Percentiles rank a stretch among this genome's conserved stretches.
These are phyloP conservation scores for Conus betulinus DNA, from an alignment of 1,140 invertebrate genomes.

Conservation along the genomic window DNA sequence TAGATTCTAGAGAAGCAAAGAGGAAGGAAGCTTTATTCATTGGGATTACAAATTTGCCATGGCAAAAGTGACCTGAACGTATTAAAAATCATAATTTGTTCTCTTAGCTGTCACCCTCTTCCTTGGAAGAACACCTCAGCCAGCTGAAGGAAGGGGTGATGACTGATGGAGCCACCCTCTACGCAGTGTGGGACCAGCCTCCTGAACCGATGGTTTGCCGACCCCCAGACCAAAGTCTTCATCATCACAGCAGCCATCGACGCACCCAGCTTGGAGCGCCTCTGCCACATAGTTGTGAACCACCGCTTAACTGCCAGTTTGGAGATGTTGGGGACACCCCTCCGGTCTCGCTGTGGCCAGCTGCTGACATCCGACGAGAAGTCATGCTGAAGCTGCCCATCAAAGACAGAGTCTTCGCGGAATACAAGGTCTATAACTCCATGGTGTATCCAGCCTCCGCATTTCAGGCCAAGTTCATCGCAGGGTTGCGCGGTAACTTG, in stretches of 20 bases:
- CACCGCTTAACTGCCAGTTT: conserved; percentile 58
- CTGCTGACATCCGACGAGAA: conserved; percentile 58
- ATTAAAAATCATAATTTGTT: not conserved
- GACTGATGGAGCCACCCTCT: conserved; percentile 44
- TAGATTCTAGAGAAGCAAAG: too few species aligned
- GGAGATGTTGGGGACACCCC: conserved; percentile 59
- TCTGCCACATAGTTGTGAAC: conserved; percentile 59
- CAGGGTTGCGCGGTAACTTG: conserved; percentile 46
- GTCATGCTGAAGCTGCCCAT: conserved; percentile 49
- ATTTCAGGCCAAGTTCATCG: conserved; percentile 64
- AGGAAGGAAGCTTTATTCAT: too few species aligned
- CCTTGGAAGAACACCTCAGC: conserved; percentile 41
- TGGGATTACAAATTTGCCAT: too few species aligned
- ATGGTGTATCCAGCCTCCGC: conserved; percentile 59
- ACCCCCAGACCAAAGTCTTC: conserved; percentile 55
- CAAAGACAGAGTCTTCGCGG: conserved; percentile 62
- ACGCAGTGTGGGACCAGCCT: conserved; percentile 64
- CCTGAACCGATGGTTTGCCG: conserved; percentile 59
- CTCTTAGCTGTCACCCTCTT: conserved; percentile 20
- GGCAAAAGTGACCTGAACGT: not conserved
- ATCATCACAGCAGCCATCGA: conserved; percentile 64
- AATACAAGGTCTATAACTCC: conserved; percentile 63
- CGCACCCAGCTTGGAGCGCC: conserved; percentile 50
- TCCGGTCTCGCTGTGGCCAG: conserved; percentile 45
- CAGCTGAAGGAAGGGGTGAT: conserved; percentile 43